Evolutionary conservation across 2,888 invertebrate species (phyloP).

Genomic region (Monochamus alternatus): DNA sequence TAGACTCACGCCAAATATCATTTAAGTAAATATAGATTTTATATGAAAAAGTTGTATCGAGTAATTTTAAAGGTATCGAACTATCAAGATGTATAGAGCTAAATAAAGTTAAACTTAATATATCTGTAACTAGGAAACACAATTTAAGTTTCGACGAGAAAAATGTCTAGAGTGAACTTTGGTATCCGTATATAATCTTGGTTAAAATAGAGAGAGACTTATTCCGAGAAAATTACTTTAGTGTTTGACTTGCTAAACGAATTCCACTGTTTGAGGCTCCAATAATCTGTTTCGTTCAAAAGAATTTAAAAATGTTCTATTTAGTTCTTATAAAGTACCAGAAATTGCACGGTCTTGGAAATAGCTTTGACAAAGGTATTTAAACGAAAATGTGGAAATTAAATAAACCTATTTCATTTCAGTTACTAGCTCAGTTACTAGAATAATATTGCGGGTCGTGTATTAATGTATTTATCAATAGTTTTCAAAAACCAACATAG

Average conservation of each 20-base stretch:
- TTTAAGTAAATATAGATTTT: conserved; percentile 19
- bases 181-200: conserved; percentile 44
- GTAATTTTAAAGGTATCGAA: conserved; percentile 1
- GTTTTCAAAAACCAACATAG: too few relatives aligned
- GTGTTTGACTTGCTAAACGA: conserved; percentile 41
- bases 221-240: conserved; percentile 41
- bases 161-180: conserved; percentile 42
- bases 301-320: conserved; percentile 8
- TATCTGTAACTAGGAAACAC: conserved; percentile 40
- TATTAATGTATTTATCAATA: too few relatives aligned
- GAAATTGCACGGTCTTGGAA: too few relatives aligned
- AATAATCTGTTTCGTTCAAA: conserved; percentile 30
- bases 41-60: neutral
- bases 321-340: too few relatives aligned
- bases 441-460: too few relatives aligned
- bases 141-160: conserved; percentile 48
- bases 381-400: too few relatives aligned
- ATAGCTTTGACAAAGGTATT: too few relatives aligned
- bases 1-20: neutral
- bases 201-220: conserved; percentile 43
- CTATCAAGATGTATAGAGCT: conserved; percentile 18
- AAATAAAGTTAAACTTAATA: conserved; percentile 32
- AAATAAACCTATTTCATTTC: too few relatives aligned
- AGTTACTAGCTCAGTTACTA: too few relatives aligned
- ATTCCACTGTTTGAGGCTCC: conserved; percentile 32